These are phyloP conservation scores for Aurelia aurita complex sp. Pacific DNA, from an alignment of 30 jellyfish, hydroid and myxozoan species.

Conservation along the genomic window DNA sequence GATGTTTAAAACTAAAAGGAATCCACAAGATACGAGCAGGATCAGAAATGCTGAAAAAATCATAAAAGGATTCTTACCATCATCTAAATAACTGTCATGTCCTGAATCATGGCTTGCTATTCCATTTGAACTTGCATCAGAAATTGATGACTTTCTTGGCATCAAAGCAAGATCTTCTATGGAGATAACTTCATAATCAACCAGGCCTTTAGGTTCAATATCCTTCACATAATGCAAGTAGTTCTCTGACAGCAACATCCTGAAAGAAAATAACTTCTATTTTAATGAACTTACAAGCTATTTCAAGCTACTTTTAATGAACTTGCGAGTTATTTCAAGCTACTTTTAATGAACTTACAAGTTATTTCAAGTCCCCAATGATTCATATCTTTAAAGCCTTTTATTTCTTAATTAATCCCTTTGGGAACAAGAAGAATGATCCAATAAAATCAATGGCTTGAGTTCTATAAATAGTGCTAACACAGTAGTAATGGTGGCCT, in stretches of 20 bases:
- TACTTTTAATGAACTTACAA: no score
- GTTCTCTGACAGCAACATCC: conserved; percentile 52
- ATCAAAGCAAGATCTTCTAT: conserved; percentile 49
- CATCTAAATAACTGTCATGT: conserved; percentile 75
- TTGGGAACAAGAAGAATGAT: no score
- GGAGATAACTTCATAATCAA: conserved; percentile 52
- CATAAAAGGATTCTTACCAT: conserved; percentile 22
- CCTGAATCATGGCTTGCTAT: conserved; percentile 71
- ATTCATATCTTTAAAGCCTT: no score
- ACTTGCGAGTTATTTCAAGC: no score
- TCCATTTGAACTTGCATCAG: conserved; percentile 63
- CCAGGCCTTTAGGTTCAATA: not conserved
- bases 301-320: no score
- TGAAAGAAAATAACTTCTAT: not conserved
- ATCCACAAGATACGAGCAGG: not conserved
- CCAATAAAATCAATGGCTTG: no score
- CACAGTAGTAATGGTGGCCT: no score
- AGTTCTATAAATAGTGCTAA: no score
- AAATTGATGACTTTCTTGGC: conserved; percentile 47
- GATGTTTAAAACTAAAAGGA: no score
- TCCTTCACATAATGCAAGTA: conserved; percentile 46
- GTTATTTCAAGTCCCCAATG: no score
- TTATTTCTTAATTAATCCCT: no score
- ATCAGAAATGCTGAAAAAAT: not conserved
- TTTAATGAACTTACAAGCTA: no score